Evolutionary conservation across 2,797 vertebrate genomes (phyloP).

Genomic region (Megaceryle alcyon): DNA sequence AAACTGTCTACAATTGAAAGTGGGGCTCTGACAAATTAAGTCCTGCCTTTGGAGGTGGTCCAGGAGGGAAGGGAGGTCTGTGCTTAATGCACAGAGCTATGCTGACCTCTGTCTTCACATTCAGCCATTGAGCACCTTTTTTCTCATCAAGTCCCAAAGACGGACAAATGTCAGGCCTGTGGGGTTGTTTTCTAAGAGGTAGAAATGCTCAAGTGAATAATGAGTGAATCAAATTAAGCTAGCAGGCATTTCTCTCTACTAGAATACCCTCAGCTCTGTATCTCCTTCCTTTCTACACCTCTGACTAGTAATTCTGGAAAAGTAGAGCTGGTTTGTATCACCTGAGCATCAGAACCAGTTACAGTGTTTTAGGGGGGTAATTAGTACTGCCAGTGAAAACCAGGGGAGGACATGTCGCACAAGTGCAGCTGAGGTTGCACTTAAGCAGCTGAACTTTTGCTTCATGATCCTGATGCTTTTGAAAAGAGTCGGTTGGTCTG

Average conservation of each 20-base stretch:
- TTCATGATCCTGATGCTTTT: background rate
- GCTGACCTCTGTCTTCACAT: background rate
- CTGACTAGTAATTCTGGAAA: background rate
- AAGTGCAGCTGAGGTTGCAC: background rate
- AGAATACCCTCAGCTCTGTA: background rate
- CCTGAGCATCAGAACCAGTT: background rate
- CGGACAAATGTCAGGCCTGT: background rate
- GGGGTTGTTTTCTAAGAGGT: background rate
- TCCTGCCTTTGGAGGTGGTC: background rate
- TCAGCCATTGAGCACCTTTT: background rate
- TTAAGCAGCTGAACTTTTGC: background rate
- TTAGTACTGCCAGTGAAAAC: background rate
- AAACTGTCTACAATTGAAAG: background rate
- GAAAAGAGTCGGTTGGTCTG: background rate
- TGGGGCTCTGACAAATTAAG: background rate
- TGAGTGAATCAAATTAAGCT: background rate
- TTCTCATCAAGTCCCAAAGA: background rate
- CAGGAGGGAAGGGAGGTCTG: background rate
- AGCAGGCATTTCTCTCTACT: background rate
- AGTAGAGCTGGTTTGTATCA: background rate
- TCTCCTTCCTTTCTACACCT: background rate
- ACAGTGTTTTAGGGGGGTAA: background rate
- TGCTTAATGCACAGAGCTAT: background rate
- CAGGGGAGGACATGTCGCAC: accelerated
- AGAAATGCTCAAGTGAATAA: background rate